Percentiles rank a stretch among this genome's conserved stretches.
phyloP scores from a whole-genome alignment of 2,888 invertebrate genomes.

The Polyommatus iphigenia region DNA sequence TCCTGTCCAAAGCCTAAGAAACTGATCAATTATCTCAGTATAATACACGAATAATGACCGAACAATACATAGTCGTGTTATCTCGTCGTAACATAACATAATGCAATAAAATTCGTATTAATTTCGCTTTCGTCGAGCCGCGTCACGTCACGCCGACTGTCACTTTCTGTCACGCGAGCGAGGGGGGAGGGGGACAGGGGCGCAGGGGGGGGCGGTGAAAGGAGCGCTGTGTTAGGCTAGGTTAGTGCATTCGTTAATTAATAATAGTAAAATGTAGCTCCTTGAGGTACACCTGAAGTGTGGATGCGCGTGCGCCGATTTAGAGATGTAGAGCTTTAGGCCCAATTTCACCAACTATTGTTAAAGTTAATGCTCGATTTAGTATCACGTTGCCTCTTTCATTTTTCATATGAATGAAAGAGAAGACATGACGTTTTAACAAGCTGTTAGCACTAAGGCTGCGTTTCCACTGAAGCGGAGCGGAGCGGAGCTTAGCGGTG shows the following conservation, averaged over 20 bases:
- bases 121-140: constrained; percentile 33
- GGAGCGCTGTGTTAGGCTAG: constrained; percentile 38
- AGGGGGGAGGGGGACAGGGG: constrained; percentile 36
- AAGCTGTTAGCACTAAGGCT: too few relatives aligned
- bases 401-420: too few relatives aligned
- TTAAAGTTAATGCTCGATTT: too few relatives aligned
- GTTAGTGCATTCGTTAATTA: constrained; percentile 22
- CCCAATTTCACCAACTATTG: too few relatives aligned
- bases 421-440: too few relatives aligned
- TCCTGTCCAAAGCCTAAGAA: too few relatives aligned
- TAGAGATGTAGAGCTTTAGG: not conserved
- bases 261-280: not conserved
- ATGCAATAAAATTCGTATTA: constrained; percentile 29
- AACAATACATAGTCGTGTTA: not conserved
- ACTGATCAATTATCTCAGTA: too few relatives aligned
- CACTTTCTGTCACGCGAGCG: constrained; percentile 49
- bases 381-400: too few relatives aligned
- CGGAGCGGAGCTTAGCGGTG: too few relatives aligned
- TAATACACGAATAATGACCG: too few relatives aligned
- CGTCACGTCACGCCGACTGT: constrained; percentile 43
- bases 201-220: constrained; percentile 45
- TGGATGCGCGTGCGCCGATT: not conserved
- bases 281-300: not conserved
- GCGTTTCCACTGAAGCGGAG: too few relatives aligned
- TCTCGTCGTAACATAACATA: constrained; percentile 5